phyloP scores from a whole-genome alignment of 2,113 vertebrate species.

The Alexandromys fortis region DNA sequence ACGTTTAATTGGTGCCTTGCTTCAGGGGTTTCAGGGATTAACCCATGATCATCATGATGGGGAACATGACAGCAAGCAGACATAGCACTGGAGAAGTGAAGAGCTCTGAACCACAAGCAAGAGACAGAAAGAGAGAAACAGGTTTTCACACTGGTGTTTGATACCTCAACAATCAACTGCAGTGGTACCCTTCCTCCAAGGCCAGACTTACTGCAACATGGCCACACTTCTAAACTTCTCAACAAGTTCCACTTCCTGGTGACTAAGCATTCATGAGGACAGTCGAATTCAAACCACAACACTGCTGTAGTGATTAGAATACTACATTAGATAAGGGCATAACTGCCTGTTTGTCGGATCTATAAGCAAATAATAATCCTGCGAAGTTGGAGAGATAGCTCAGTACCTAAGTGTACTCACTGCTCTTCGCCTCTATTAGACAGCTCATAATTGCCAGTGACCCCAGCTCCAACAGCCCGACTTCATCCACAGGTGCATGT shows the following conservation, averaged over 20 bases:
- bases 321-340: neutral
- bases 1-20: neutral
- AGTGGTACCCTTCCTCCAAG: neutral
- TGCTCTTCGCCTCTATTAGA: neutral
- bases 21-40: neutral
- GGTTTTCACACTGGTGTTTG: neutral
- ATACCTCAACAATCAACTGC: neutral
- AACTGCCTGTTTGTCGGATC: neutral
- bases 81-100: neutral
- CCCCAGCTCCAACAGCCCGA: neutral
- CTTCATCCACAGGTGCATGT: neutral
- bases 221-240: neutral
- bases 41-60: neutral
- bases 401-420: neutral
- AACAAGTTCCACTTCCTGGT: neutral
- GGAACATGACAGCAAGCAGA: no score
- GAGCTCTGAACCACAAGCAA: neutral
- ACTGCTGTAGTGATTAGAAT: neutral
- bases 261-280: neutral
- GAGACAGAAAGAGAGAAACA: neutral
- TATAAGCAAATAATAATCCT: neutral
- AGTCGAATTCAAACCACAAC: neutral
- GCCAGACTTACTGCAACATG: neutral
- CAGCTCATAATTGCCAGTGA: neutral
- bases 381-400: no score